phyloP scores from a whole-genome alignment of 2,888 invertebrate genomes.

The Tenthredo mesomela region DNA sequence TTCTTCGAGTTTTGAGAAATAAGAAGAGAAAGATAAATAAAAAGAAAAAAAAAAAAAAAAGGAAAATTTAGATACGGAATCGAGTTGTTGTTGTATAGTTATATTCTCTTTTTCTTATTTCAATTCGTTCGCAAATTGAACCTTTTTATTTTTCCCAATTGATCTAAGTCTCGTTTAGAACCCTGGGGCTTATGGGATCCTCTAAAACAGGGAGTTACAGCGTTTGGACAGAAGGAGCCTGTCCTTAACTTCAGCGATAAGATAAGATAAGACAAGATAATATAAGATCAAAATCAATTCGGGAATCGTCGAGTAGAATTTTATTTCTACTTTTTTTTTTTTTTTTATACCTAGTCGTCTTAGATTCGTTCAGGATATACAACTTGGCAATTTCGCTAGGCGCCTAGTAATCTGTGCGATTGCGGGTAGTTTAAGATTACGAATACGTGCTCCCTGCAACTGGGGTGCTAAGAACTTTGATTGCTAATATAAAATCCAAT shows the following conservation, averaged over 20 bases:
- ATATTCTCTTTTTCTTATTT: not conserved
- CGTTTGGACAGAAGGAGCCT: not conserved
- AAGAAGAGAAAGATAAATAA: not conserved
- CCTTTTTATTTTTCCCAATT: not conserved
- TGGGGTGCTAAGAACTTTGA: not conserved
- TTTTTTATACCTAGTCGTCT: not conserved
- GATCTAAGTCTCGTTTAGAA: constrained; percentile 13
- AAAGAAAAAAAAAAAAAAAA: not conserved
- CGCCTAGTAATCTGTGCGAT: not conserved
- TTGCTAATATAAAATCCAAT: not conserved
- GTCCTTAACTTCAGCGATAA: not conserved
- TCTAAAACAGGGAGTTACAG: not conserved
- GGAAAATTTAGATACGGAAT: not conserved
- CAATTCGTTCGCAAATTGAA: not conserved
- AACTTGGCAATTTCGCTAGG: not conserved
- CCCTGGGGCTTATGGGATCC: constrained; percentile 6
- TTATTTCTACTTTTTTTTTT: not conserved
- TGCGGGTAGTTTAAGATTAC: not conserved
- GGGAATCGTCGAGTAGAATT: not conserved
- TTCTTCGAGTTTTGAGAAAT: not conserved
- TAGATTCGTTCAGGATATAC: constrained; percentile 32
- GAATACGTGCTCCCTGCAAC: not conserved
- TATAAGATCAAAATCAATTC: constrained; percentile 12
- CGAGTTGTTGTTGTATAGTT: not conserved
- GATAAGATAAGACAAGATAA: constrained; percentile 7